These are phyloP conservation scores for Sebastes cheni DNA, from an alignment of 2,797 vertebrate species.

Conservation along the genomic window DNA sequence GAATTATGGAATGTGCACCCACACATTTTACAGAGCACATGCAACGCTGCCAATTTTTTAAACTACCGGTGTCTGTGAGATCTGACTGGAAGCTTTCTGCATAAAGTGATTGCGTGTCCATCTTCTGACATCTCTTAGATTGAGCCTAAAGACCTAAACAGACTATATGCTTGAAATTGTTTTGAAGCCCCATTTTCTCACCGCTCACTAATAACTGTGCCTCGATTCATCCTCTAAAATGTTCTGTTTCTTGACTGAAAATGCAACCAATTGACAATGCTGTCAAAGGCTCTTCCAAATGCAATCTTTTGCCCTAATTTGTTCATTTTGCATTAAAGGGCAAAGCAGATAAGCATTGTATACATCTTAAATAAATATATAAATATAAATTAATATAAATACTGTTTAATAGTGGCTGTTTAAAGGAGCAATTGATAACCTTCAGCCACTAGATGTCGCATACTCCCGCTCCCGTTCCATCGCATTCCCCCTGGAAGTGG, in stretches of 20 bases:
- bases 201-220: background rate
- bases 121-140: background rate
- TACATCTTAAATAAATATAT: background rate
- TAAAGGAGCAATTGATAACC: background rate
- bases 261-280: background rate
- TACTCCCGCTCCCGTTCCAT: too few species aligned
- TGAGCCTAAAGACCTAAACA: background rate
- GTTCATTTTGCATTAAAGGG: background rate
- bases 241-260: background rate
- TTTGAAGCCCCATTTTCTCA: background rate
- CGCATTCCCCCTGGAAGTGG: too few species aligned
- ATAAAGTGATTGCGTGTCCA: background rate
- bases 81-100: background rate
- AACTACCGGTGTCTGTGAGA: background rate
- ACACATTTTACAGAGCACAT: constrained; percentile 21
- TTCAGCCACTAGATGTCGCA: background rate
- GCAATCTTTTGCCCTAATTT: background rate
- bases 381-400: too few species aligned
- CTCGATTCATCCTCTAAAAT: background rate
- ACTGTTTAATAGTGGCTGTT: background rate
- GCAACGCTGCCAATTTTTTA: constrained; percentile 5
- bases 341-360: background rate
- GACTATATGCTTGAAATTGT: background rate
- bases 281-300: background rate
- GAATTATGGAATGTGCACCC: background rate